Percentiles rank a stretch among this genome's conserved stretches.
These are phyloP conservation scores for Lasaia peninsularis DNA, from an alignment of 1,140 invertebrate species.

Conservation along the genomic window DNA sequence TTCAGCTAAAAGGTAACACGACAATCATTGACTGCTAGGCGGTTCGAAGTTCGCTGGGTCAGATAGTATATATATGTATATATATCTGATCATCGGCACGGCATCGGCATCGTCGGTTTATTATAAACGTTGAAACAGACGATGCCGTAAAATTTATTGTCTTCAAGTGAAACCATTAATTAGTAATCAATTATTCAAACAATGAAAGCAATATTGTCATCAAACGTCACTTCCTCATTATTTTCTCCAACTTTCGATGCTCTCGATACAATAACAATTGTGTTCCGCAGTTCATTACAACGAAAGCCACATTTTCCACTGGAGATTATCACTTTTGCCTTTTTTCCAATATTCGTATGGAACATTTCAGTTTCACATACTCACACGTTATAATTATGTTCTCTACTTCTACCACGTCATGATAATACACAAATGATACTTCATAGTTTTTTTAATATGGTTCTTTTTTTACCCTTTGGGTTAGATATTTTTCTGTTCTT, in stretches of 20 bases:
- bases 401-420: neutral
- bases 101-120: too few species aligned
- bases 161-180: neutral
- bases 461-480: too few species aligned
- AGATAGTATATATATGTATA: too few species aligned
- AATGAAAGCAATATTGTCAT: constrained; percentile 1
- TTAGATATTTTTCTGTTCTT: too few species aligned
- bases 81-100: too few species aligned
- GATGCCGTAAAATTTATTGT: neutral
- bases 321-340: neutral
- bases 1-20: too few species aligned
- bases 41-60: too few species aligned
- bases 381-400: neutral
- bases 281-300: neutral
- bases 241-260: constrained; percentile 2
- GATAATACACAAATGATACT: too few species aligned
- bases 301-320: neutral
- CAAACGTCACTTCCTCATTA: neutral
- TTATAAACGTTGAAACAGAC: too few species aligned
- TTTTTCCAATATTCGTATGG: neutral
- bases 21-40: too few species aligned
- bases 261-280: constrained; percentile 3
- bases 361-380: neutral
- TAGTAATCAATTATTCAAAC: constrained; percentile 6
- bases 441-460: too few species aligned